phyloP scores from a whole-genome alignment of 2,888 invertebrate genomes.

The Lithophane leautieri region DNA sequence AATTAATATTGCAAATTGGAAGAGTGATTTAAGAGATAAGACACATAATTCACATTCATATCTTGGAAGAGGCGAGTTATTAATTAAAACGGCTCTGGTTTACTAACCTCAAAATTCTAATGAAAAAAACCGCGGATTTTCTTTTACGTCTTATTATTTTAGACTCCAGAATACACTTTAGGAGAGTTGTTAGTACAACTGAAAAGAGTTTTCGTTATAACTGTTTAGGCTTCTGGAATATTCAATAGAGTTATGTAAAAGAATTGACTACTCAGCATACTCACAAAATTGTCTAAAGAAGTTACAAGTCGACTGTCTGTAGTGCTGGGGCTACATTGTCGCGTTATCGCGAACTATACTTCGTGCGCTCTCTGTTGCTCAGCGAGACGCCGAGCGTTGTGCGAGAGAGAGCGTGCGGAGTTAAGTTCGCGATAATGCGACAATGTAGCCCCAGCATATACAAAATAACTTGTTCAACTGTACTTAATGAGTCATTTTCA shows the following conservation, averaged over 20 bases:
- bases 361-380: too few relatives aligned
- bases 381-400: too few relatives aligned
- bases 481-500: not conserved
- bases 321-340: too few relatives aligned
- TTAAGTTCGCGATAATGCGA: too few relatives aligned
- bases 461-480: not conserved
- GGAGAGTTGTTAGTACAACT: not conserved
- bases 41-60: conserved; percentile 51
- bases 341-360: too few relatives aligned
- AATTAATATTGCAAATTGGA: conserved; percentile 61
- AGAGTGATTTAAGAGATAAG: conserved; percentile 55
- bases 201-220: not conserved
- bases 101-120: conserved; percentile 33
- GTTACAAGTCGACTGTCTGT: not conserved
- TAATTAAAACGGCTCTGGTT: conserved; percentile 41
- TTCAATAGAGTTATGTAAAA: not conserved
- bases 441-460: too few relatives aligned
- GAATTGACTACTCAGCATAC: not conserved
- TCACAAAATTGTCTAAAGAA: not conserved
- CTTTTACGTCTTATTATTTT: not conserved
- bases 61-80: conserved; percentile 41
- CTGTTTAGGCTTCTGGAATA: not conserved
- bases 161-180: too few relatives aligned
- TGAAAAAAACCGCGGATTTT: not conserved
- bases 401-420: too few relatives aligned